These are phyloP conservation scores for Wiebesia pumilae DNA, from an alignment of 1,140 invertebrate genomes.

Conservation along the genomic window DNA sequence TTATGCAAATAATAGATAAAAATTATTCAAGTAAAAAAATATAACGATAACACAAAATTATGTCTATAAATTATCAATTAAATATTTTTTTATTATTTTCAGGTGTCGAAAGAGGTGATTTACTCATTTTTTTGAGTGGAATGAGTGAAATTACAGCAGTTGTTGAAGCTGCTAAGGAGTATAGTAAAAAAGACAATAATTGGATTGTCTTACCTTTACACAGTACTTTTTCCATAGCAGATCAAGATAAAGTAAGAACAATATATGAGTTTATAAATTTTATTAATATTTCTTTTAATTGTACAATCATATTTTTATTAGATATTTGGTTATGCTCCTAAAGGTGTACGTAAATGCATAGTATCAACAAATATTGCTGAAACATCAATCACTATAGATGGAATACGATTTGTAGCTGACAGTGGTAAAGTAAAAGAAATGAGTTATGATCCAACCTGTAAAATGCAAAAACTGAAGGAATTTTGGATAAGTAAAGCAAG, in stretches of 20 bases:
- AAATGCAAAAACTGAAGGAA: conserved; percentile 92
- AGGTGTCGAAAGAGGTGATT: conserved; percentile 92
- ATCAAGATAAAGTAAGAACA: conserved; percentile 92
- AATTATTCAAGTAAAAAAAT: conserved; percentile 84
- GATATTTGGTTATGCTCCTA: conserved; percentile 97
- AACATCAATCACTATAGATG: conserved; percentile 99
- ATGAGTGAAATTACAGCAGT: conserved; percentile 95
- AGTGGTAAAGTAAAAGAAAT: conserved; percentile 98
- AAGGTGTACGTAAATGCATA: conserved; percentile 96
- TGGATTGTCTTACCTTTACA: conserved; percentile 98
- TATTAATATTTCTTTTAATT: conserved; percentile 18
- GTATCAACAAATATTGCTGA: conserved; percentile 99
- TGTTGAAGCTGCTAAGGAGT: conserved; percentile 90
- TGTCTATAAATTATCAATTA: conserved; percentile 30
- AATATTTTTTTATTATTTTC: conserved; percentile 64
- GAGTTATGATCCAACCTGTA: conserved; percentile 92
- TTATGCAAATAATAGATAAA: conserved; percentile 93
- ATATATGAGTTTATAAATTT: conserved; percentile 13
- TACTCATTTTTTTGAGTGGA: conserved; percentile 97
- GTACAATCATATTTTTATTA: conserved; percentile 65
- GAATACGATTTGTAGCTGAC: conserved; percentile 97
- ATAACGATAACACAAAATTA: background rate
- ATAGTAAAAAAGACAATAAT: conserved; percentile 84
- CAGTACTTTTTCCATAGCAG: conserved; percentile 91
- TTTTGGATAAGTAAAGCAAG: conserved; percentile 98